Evolutionary conservation across 1,140 invertebrate genomes (phyloP).

Genomic region (Camponotus vicinus): DNA sequence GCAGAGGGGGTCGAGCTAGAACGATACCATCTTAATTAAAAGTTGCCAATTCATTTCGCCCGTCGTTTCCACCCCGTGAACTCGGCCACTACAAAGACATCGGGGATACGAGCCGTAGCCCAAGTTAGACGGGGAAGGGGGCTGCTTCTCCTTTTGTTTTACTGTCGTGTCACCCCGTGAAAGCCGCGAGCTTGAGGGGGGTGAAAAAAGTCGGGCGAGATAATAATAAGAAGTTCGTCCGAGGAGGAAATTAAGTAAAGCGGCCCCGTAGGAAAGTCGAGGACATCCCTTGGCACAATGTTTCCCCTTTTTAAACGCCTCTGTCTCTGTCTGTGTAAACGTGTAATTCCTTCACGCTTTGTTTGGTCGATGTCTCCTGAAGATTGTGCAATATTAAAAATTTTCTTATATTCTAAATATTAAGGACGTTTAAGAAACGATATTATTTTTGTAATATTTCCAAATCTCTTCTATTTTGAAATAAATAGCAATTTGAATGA

Average conservation of each 20-base stretch:
- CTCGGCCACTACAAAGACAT: slow-evolving; percentile 57
- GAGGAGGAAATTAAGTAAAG: slow-evolving; percentile 82
- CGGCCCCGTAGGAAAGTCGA: slow-evolving; percentile 53
- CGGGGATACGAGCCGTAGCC: slow-evolving; percentile 21
- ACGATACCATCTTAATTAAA: slow-evolving; percentile 87
- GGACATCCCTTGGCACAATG: slow-evolving; percentile 54
- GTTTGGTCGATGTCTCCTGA: background rate
- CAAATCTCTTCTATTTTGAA: background rate
- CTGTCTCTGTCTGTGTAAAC: slow-evolving; percentile 51
- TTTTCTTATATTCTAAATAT: background rate
- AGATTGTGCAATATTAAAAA: background rate
- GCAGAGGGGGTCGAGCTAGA: slow-evolving; percentile 65
- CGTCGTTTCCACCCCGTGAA: slow-evolving; percentile 73
- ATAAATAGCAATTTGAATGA: slow-evolving; percentile 11
- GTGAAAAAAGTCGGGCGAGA: slow-evolving; percentile 76
- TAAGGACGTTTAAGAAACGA: background rate
- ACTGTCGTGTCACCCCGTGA: slow-evolving; percentile 56
- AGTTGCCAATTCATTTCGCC: slow-evolving; percentile 86
- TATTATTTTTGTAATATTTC: background rate
- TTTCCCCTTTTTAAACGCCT: slow-evolving; percentile 56
- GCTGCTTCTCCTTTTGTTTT: slow-evolving; percentile 82
- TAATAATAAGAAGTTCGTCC: slow-evolving; percentile 84
- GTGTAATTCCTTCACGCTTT: slow-evolving; percentile 52
- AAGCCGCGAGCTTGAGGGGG: slow-evolving; percentile 68
- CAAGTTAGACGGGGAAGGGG: slow-evolving; percentile 10